These are phyloP conservation scores for Limnephilus lunatus DNA, from an alignment of 2,888 invertebrate species.

Conservation along the genomic window DNA sequence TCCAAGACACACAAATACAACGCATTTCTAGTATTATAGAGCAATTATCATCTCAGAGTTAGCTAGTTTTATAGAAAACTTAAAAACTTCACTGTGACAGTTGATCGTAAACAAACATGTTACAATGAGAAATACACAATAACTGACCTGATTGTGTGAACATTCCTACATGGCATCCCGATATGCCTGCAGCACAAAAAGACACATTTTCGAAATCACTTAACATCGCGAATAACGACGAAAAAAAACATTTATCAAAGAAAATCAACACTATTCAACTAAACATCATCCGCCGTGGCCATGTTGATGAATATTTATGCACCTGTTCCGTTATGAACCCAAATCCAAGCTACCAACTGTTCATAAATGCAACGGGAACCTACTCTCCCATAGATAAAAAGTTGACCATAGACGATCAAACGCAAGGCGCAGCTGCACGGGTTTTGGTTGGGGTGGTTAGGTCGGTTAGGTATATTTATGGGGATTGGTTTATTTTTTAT, in stretches of 20 bases:
- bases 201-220: constrained; percentile 79
- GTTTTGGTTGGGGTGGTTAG: too few species aligned
- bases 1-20: background rate
- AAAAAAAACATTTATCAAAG: constrained; percentile 40
- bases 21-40: background rate
- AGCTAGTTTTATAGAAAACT: constrained; percentile 21
- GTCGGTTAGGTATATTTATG: too few species aligned
- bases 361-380: constrained; percentile 13
- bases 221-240: constrained; percentile 72
- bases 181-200: constrained; percentile 75
- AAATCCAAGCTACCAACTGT: background rate
- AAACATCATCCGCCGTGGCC: constrained; percentile 58
- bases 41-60: background rate
- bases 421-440: too few species aligned
- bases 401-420: background rate
- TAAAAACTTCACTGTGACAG: constrained; percentile 49
- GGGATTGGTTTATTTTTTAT: too few species aligned
- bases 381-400: background rate
- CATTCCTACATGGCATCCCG: constrained; percentile 76
- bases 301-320: constrained; percentile 53
- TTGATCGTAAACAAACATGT: constrained; percentile 62
- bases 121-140: constrained; percentile 12
- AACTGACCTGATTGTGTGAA: constrained; percentile 74
- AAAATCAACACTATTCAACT: constrained; percentile 41
- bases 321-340: constrained; percentile 41